phyloP scores from a whole-genome alignment of 2,797 vertebrate species.

The Myripristis murdjan region DNA sequence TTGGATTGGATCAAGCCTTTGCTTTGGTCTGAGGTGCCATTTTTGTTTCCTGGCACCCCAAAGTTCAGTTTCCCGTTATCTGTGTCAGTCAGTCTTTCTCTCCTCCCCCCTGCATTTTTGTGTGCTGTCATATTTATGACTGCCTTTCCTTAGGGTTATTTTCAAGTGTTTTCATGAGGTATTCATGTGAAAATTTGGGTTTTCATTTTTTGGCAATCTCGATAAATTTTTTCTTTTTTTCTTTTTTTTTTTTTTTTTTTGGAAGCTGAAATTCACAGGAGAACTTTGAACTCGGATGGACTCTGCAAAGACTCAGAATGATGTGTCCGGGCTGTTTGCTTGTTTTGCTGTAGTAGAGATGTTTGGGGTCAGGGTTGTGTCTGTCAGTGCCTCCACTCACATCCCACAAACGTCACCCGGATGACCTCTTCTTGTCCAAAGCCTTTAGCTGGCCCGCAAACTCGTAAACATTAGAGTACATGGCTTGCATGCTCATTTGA shows the following conservation, averaged over 20 bases:
- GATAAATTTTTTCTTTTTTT: no score
- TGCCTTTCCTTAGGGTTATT: constrained; percentile 22
- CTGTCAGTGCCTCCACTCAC: constrained; percentile 42
- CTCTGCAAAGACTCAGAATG: constrained; percentile 41
- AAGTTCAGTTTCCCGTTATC: no score
- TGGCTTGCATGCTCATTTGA: constrained; percentile 25
- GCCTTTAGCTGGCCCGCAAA: constrained; percentile 63
- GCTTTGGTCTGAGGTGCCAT: no score
- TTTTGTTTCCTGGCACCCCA: no score
- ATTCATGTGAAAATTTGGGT: not conserved
- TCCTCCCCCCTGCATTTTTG: not conserved
- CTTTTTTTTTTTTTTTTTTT: not conserved
- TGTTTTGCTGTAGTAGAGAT: constrained; percentile 51
- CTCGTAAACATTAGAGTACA: constrained; percentile 47
- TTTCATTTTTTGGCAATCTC: constrained; percentile 9
- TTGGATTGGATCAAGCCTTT: no score
- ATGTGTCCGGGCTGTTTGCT: constrained; percentile 40
- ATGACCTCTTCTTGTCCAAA: constrained; percentile 58
- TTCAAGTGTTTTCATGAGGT: constrained; percentile 1
- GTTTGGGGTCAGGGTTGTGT: constrained; percentile 55
- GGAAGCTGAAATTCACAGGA: not conserved
- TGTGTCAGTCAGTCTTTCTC: no score
- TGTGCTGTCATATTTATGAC: constrained; percentile 22
- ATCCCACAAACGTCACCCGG: constrained; percentile 73
- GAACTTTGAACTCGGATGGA: constrained; percentile 25